Evolutionary conservation across 2,797 vertebrate genomes (phyloP), one percentile per base, ranked within the genome.

Genomic region (Aulostomus chinensis): DNA sequence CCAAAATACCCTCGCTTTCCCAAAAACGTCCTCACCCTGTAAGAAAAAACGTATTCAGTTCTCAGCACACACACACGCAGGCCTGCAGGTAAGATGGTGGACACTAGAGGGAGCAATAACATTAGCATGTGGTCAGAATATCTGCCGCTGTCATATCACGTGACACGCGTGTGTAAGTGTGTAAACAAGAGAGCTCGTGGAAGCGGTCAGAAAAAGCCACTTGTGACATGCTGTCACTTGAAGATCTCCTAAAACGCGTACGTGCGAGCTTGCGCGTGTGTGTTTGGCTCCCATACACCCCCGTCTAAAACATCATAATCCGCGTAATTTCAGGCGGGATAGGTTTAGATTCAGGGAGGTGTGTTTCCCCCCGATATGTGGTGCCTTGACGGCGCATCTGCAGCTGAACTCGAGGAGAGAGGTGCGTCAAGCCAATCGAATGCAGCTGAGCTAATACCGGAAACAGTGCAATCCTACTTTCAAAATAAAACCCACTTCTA

Each of bases 71-170:
- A 37, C 12, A 24, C 12, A 6, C 39, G 48, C 29, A 42, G 1
- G 9, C n/a, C n/a, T n/a, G n/a, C n/a, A n/a, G n/a, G 45, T 18
- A 8, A 58, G 15, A 32, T 17, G 2, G 4, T 48, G 28, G 47
- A 47, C 77, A 63, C 70, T 59, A 76, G 78, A 75, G 57, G 80
- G 68, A 28, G 76, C 63, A 65, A 20, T 38, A 1, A 52, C 20
- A 55, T 68, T 40, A 50, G 5, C 25, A 46, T 45, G 42, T 39
- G 14, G 28, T 45, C 7, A 20, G 3, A 46, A 33, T 24, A 41
- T 8, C 30, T 52, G 14, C 29, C 15, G 36, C 48, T 35, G 53
- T 33, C 14, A 38, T 7, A 18, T 52, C 49, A 62, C 30, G 5
- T 61, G 50, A 60, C 37, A 26, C 4, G 12, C 18, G 33, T 39